These are phyloP conservation scores for Apamea monoglypha DNA, from an alignment of 2,888 invertebrate species.

Conservation along the genomic window DNA sequence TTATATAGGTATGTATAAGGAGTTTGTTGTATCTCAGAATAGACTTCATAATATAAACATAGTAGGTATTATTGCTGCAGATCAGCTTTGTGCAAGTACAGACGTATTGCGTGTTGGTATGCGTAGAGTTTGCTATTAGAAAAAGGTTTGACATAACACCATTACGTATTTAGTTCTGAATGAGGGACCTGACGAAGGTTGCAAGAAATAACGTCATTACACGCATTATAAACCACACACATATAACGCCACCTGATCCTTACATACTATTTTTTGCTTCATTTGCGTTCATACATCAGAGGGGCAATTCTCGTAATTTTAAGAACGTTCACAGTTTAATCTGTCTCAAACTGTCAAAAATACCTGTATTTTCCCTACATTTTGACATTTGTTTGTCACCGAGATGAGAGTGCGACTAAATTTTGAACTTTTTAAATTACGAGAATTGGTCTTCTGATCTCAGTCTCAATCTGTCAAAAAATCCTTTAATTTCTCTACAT, in stretches of 20 bases:
- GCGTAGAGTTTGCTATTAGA: slow-evolving; percentile 18
- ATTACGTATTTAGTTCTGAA: slow-evolving; percentile 28
- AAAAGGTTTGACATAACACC: slow-evolving; percentile 46
- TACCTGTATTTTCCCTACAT: no score
- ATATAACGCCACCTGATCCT: not conserved
- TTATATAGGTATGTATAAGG: not conserved
- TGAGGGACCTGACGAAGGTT: slow-evolving; percentile 12
- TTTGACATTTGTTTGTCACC: no score
- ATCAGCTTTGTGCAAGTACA: slow-evolving; percentile 4
- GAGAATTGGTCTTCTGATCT: not conserved
- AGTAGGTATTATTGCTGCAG: slow-evolving; percentile 3
- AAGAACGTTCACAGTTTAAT: no score
- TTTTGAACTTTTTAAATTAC: no score
- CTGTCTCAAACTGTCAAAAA: no score
- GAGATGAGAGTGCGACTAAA: no score
- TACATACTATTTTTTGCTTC: not conserved
- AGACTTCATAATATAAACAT: slow-evolving; percentile 43
- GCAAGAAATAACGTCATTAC: slow-evolving; percentile 19
- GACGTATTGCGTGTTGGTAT: slow-evolving; percentile 32
- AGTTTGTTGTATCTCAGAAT: slow-evolving; percentile 44
- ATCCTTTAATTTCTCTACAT: no score
- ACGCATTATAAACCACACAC: slow-evolving; percentile 13
- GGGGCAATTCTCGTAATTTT: no score
- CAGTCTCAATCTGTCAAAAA: no score
- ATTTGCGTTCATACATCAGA: not conserved